A percentile compares a stretch with the other conserved stretches of the same genome.
These are phyloP conservation scores for Girardia tigrina DNA, from an alignment of 2,888 invertebrate genomes.

Conservation along the genomic window DNA sequence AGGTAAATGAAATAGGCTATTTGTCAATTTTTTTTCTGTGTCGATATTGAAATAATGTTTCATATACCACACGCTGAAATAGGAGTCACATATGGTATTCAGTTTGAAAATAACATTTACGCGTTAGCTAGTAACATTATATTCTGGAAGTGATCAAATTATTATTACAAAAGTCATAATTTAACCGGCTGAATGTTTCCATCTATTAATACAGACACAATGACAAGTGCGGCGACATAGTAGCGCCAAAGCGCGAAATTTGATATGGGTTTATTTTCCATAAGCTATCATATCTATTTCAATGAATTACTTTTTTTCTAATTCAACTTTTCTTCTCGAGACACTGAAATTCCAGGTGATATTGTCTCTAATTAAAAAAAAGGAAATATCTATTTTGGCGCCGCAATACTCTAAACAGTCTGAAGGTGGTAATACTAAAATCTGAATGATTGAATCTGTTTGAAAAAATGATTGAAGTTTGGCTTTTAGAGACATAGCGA, in stretches of 20 bases:
- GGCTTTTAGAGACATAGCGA: slow-evolving; percentile 1
- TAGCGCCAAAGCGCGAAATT: slow-evolving; percentile 20
- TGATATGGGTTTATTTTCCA: not conserved
- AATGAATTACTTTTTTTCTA: not conserved
- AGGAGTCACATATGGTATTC: slow-evolving; percentile 11
- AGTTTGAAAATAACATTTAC: slow-evolving; percentile 23
- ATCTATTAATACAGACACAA: slow-evolving; percentile 16
- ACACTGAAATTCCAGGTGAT: slow-evolving; percentile 3
- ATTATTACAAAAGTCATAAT: slow-evolving; percentile 8
- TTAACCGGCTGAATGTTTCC: slow-evolving; percentile 18
- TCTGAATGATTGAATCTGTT: slow-evolving; percentile 7
- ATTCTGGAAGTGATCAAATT: slow-evolving; percentile 9
- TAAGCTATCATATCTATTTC: slow-evolving; percentile 21
- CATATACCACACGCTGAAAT: slow-evolving; percentile 14
- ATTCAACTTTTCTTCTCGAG: slow-evolving; percentile 10
- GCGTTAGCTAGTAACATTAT: not conserved
- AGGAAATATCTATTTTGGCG: slow-evolving; percentile 12
- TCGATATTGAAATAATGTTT: slow-evolving; percentile 20
- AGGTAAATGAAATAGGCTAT: not conserved
- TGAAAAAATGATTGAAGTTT: slow-evolving; percentile 23
- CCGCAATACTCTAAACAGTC: slow-evolving; percentile 13
- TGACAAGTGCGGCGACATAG: slow-evolving; percentile 23
- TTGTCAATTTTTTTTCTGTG: not conserved
- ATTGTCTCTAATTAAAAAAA: slow-evolving; percentile 13
- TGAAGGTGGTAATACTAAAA: slow-evolving; percentile 10